phyloP scores from a whole-genome alignment of 2,888 invertebrate genomes.

The Drosophila fulvimacula region DNA sequence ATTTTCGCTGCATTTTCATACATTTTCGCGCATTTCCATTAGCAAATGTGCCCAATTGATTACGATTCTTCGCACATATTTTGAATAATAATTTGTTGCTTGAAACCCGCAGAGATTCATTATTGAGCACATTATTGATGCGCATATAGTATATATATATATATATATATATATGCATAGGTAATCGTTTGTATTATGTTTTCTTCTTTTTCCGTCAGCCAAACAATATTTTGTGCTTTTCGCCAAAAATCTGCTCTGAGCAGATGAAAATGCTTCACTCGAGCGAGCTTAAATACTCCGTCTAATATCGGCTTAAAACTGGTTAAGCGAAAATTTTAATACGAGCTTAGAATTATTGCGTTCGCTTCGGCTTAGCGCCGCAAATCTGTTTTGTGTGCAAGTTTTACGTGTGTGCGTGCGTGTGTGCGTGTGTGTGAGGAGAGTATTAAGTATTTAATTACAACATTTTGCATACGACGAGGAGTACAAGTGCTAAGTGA shows the following conservation, averaged over 20 bases:
- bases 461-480: not conserved
- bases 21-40: not conserved
- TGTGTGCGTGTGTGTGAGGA: not conserved
- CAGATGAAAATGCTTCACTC: not conserved
- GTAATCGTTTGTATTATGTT: too few species aligned
- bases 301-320: not conserved
- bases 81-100: not conserved
- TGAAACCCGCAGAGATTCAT: not conserved
- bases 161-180: not conserved
- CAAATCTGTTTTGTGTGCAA: not conserved
- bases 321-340: not conserved
- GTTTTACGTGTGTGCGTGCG: not conserved
- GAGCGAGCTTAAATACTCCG: not conserved
- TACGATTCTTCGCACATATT: not conserved
- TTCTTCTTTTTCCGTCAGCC: too few species aligned
- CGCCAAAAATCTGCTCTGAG: not conserved
- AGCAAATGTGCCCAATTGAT: not conserved
- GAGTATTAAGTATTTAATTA: slow-evolving; percentile 7
- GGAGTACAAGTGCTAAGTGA: not conserved
- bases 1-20: not conserved
- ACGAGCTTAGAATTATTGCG: not conserved
- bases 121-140: too few species aligned
- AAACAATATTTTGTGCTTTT: not conserved
- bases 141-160: too few species aligned
- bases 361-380: not conserved